These are phyloP conservation scores for Drosophila antonietae DNA, from an alignment of 2,888 invertebrate species.

Conservation along the genomic window DNA sequence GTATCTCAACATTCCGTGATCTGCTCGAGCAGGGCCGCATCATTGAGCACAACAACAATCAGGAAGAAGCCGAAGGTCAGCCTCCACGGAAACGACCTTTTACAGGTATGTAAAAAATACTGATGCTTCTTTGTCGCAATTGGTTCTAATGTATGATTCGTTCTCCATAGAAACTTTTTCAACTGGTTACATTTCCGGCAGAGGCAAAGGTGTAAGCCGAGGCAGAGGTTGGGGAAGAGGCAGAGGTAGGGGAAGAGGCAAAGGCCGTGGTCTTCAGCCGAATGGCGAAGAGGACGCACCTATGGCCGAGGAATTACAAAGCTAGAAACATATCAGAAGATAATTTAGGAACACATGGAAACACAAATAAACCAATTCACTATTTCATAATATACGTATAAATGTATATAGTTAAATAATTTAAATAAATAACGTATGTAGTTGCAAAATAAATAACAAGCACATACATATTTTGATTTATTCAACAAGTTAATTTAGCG, in stretches of 20 bases:
- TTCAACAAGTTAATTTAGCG: conserved; percentile 25
- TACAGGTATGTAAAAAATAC: not conserved
- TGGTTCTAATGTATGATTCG: not conserved
- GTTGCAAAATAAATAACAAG: not conserved
- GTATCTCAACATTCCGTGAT: conserved; percentile 77
- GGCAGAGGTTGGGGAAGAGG: not conserved
- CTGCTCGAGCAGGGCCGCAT: conserved; percentile 80
- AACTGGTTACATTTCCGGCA: not conserved
- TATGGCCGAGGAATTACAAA: not conserved
- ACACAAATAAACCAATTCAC: not conserved
- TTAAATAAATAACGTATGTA: not conserved
- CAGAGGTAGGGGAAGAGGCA: not conserved
- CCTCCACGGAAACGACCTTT: not conserved
- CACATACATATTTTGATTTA: not conserved
- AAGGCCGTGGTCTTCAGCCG: not conserved
- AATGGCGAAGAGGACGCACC: not conserved
- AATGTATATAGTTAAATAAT: not conserved
- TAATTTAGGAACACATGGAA: not conserved
- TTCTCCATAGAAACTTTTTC: not conserved
- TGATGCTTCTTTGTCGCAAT: not conserved
- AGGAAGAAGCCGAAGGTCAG: conserved; percentile 46
- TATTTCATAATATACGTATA: not conserved
- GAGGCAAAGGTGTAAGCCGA: not conserved
- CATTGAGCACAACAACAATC: conserved; percentile 80
- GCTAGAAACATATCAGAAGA: not conserved